These are phyloP conservation scores for Capreolus pygargus DNA, from an alignment of 2,113 vertebrate species.

Conservation along the genomic window DNA sequence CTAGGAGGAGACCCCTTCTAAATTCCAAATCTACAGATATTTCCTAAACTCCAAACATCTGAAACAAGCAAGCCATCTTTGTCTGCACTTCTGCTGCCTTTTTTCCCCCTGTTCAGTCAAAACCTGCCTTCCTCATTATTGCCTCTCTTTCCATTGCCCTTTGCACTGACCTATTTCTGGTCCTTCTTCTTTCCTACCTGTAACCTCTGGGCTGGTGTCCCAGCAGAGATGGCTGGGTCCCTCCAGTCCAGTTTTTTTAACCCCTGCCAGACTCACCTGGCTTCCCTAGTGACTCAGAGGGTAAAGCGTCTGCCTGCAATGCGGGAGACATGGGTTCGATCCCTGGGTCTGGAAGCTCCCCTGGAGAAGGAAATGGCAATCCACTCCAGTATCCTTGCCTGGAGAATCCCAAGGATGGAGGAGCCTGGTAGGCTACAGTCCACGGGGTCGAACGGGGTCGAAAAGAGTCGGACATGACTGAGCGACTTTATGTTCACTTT, in stretches of 20 bases:
- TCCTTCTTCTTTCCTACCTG: not conserved
- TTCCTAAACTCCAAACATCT: not conserved
- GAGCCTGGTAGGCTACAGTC: not conserved
- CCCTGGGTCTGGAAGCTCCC: not conserved
- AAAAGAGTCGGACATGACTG: not conserved
- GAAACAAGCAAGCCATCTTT: not conserved
- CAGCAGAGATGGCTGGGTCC: not conserved
- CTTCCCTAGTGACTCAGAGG: not conserved
- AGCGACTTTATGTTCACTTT: not conserved
- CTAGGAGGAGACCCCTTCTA: not conserved
- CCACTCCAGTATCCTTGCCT: not conserved
- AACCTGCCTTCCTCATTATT: not conserved
- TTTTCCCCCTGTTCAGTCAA: not conserved
- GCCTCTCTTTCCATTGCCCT: not conserved
- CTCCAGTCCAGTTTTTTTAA: not conserved
- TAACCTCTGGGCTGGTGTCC: not conserved
- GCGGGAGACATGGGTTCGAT: not conserved
- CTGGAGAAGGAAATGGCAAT: not conserved
- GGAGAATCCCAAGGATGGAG: not conserved
- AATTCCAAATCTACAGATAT: not conserved
- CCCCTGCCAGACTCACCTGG: not conserved
- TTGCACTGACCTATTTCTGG: not conserved
- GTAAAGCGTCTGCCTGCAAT: not conserved
- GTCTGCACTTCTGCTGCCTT: not conserved
- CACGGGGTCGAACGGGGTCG: accelerated